Percentiles rank a stretch among this genome's conserved stretches.
phyloP scores from a whole-genome alignment of 1,140 invertebrate species.

The Drosophila burlai region DNA sequence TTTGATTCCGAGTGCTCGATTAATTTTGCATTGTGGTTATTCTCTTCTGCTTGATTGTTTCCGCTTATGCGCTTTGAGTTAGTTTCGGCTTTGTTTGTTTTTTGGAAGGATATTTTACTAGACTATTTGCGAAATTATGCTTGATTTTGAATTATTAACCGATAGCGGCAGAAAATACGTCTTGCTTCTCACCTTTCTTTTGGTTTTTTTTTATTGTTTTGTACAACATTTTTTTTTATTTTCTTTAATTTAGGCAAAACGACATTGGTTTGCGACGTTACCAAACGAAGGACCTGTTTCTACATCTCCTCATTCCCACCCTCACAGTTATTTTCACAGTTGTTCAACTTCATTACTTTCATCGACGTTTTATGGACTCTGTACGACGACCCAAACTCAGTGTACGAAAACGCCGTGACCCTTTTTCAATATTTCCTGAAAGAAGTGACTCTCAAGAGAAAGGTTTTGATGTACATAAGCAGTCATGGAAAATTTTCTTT shows the following conservation, averaged over 20 bases:
- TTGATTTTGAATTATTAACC: no score
- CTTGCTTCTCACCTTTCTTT: no score
- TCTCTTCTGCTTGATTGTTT: no score
- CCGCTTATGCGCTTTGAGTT: no score
- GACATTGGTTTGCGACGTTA: conserved; percentile 96
- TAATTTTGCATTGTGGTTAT: no score
- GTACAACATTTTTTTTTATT: no score
- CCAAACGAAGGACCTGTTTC: conserved; percentile 94
- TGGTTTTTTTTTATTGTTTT: no score
- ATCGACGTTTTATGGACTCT: conserved; percentile 86
- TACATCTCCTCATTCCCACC: conserved; percentile 95
- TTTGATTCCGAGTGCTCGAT: no score
- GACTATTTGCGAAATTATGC: no score
- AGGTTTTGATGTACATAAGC: conserved; percentile 1
- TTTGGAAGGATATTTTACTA: no score
- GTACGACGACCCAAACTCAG: conserved; percentile 48
- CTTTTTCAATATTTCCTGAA: background rate
- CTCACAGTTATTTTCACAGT: conserved; percentile 97
- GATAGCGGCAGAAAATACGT: no score
- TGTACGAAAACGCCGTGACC: background rate
- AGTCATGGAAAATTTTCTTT: conserved; percentile 48
- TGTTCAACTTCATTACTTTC: conserved; percentile 98
- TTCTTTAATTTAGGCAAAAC: conserved; percentile 89
- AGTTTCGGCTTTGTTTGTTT: no score
- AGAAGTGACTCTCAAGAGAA: background rate